Conservation (phyloP, 2,113 vertebrate genomes). For the Monopterus albus region DNA sequence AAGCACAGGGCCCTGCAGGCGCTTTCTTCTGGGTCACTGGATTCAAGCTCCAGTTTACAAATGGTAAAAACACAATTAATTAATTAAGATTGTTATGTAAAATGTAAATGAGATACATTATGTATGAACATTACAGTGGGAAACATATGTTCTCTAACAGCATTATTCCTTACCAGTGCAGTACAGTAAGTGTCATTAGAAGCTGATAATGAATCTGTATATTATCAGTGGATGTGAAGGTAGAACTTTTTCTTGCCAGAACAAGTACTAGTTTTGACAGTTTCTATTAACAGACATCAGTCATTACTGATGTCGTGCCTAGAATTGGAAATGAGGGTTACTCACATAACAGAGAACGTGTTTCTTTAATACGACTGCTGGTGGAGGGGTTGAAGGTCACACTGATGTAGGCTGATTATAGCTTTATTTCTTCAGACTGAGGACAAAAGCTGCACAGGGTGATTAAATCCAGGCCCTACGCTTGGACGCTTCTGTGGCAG, state of each 20-base stretch:
- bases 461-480: conserved; percentile 76
- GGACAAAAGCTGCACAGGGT: conserved; percentile 60
- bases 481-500: conserved; percentile 72
- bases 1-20: conserved; percentile 17
- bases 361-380: conserved; percentile 12
- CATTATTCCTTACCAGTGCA: no score
- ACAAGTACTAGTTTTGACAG: conserved; percentile 20
- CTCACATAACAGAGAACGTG: conserved; percentile 19
- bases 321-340: conserved; percentile 19
- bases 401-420: conserved; percentile 50
- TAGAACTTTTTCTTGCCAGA: conserved; percentile 13
- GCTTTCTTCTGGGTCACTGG: conserved; percentile 33
- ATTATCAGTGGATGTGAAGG: conserved; percentile 7
- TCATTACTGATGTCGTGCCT: conserved; percentile 24
- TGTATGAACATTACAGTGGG: neutral
- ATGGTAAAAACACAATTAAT: neutral
- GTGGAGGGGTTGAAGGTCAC: conserved; percentile 40
- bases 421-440: conserved; percentile 49
- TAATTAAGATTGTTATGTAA: no score
- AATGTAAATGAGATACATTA: no score
- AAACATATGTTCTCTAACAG: neutral
- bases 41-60: neutral
- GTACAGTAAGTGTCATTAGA: no score
- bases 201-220: neutral
- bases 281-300: conserved; percentile 22